These are phyloP conservation scores for Cacoxenus indagator DNA, from an alignment of 2,888 invertebrate genomes.

Conservation along the genomic window DNA sequence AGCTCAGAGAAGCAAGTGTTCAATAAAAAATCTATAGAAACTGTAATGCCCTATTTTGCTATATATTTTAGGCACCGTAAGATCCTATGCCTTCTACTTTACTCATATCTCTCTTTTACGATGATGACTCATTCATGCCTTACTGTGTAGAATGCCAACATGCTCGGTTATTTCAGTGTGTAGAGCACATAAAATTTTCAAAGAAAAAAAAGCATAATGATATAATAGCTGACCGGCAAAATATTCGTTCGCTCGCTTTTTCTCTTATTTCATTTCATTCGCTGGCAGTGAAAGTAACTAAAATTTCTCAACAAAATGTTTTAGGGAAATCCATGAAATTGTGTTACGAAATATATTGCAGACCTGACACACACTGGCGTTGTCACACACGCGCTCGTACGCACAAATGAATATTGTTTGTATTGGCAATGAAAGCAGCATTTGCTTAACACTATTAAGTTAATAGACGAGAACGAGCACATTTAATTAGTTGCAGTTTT, in stretches of 20 bases:
- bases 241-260: constrained; percentile 28
- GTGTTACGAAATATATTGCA: constrained; percentile 54
- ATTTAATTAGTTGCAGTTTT: background rate
- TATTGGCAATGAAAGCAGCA: constrained; percentile 57
- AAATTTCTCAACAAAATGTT: constrained; percentile 55
- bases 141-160: too few relatives aligned
- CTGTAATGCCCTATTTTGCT: too few relatives aligned
- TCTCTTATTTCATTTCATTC: background rate
- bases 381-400: constrained; percentile 20
- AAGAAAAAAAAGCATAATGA: constrained; percentile 31
- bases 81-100: too few relatives aligned
- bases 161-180: background rate
- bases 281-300: constrained; percentile 45
- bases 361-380: constrained; percentile 17
- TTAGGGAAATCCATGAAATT: constrained; percentile 65
- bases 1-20: too few relatives aligned
- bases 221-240: constrained; percentile 27
- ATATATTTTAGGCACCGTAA: too few relatives aligned
- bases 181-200: constrained; percentile 1
- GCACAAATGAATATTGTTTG: constrained; percentile 19
- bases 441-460: constrained; percentile 49
- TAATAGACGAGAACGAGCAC: constrained; percentile 22
- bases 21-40: too few relatives aligned
- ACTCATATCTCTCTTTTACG: too few relatives aligned
- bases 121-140: too few relatives aligned